Conservation (phyloP, 1,140 invertebrate species). For the Drosophila tani region DNA sequence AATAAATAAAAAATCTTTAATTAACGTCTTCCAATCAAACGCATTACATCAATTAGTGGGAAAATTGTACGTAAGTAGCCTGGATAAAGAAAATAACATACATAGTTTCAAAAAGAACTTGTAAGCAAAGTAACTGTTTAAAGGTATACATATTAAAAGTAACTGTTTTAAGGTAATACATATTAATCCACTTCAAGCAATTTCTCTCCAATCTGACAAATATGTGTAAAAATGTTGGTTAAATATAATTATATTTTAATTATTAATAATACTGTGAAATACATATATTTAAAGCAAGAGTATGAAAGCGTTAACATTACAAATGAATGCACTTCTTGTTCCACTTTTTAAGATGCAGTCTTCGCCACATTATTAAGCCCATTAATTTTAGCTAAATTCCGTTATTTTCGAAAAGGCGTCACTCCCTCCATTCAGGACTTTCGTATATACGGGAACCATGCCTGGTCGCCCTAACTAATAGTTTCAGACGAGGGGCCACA, state of each 20-base stretch:
- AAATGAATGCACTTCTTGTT: too few relatives aligned
- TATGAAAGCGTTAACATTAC: too few relatives aligned
- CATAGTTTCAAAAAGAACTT: too few relatives aligned
- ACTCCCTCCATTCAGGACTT: background rate
- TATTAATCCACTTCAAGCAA: too few relatives aligned
- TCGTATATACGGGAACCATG: background rate
- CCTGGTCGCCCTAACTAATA: background rate
- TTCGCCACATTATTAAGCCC: background rate
- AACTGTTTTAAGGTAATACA: too few relatives aligned
- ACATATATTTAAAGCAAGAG: too few relatives aligned
- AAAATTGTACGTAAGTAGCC: background rate
- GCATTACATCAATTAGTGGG: background rate
- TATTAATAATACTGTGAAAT: too few relatives aligned
- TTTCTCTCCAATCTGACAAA: background rate
- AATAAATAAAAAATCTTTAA: constrained; percentile 12
- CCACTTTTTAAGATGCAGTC: background rate
- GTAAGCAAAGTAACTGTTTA: too few relatives aligned
- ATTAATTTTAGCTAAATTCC: background rate
- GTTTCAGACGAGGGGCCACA: background rate
- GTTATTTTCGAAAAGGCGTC: background rate
- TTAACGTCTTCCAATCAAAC: constrained; percentile 12
- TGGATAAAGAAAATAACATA: too few relatives aligned
- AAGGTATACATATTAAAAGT: too few relatives aligned
- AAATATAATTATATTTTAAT: too few relatives aligned
- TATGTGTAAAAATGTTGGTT: too few relatives aligned